Base-by-base conservation (phyloP, 2,888 invertebrate genomes). In the Pediacus dermestoides region DNA sequence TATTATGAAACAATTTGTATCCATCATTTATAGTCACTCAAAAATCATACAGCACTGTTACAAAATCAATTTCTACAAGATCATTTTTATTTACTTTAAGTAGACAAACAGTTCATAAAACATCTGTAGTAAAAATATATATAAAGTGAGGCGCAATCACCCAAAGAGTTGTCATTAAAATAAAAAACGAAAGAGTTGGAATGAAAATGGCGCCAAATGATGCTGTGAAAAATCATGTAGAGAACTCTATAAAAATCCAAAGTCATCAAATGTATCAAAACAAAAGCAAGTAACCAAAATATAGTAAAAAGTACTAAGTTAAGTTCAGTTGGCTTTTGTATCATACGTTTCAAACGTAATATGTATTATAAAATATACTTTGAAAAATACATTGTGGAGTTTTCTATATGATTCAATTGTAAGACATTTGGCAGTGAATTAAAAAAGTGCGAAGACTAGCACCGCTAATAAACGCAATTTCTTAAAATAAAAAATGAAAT, bases 1-100 rank as follows among this genome's bases (percentile, higher is more conserved):
- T 56, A 60, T 61, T 66, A 67, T 61, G 64, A 67, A 67, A 68
- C 65, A 66, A 68, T 64, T 63, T 67, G 64, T 66, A 68, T 68
- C 65, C 66, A 67, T 64, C 61, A 60, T 67, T 67, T 64, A 64
- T 65, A 63, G 60, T 66, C 67, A 66, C 66, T 65, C 66, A 63
- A 62, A 59, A 66, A 64, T 63, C 64, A 65, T 66, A 66, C 67
- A 67, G 62, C 62, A 67, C 60, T 63, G 60, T 66, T 68, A 67
- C 66, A 68, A 66, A 23, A 64, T 59, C 54, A 63, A 57, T 60
- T 60, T 57, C 60, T 59, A 62, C 55, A 48, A 62, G 55, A 57
- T 57, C 50, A 53, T 53, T 58, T 53, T 59, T 51, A 27, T 39
- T 37, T 40, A 12, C 35, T 43, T 62, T 61, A 60, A 57, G 56